Base-by-base conservation (phyloP, 2,888 invertebrate species). In the Metacarcinus magister region DNA sequence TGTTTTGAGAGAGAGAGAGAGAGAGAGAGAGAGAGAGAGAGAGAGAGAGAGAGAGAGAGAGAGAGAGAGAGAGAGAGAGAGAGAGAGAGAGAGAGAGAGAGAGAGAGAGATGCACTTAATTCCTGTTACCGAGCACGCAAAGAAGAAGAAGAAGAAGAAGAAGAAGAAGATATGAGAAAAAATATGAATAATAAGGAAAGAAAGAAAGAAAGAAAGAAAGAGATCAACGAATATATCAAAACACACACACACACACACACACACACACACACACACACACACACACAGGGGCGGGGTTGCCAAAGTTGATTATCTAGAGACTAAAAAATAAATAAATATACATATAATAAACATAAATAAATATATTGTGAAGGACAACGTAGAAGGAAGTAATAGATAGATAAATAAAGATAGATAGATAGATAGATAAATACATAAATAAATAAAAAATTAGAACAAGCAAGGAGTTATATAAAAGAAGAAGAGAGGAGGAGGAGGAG, bases 61-160 rank as follows among this genome's bases (percentile, higher is more conserved):
- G 92, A 48, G 48, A 48, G 92, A 48, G 48, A 46, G 82, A 82
- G 82, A 82, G 82, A 82, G 82, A 82, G 67, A 82, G 82, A 82
- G 82, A 32, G 82, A 32, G 32, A 32, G 82, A 82, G 82, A 32
- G 32, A 28, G 82, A 32, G 82, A 32, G 82, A 82, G 82, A 32
- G 32, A 82, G 82, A 32, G 82, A 82, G 82, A 32, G 82, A 75
- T 75, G 75, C n/a, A 75, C n/a, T 1, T 75, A 8, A 28, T 28
- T n/a, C 7, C 7, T 75, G 19, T n/a, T 75, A 7, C 23, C 75
- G n/a, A 44, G 92, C 46, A 48, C 19, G 46, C 19, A 48, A 92
- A 44, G 92, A 92, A 48, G 43, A 43, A 44, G 92, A 92, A 46
- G 43, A 43, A 44, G 92, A 92, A 48, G 43, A 43, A 54, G 54